phyloP scores from a whole-genome alignment of 1,140 invertebrate species.

The Bombyx mori region ASM3026992v2 NC_085119.1:9668001-9668500 shows the following conservation, averaged over 20 bases:
- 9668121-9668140: neutral
- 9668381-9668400: constrained; percentile 95
- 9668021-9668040: constrained; percentile 25
- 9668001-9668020: constrained; percentile 43
- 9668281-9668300: constrained; percentile 98
- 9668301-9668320: constrained; percentile 92
- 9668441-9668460: too few relatives aligned
- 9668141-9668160: neutral
- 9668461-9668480: too few relatives aligned
- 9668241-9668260: constrained; percentile 29
- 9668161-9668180: neutral
- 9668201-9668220: constrained; percentile 34
- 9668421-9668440: neutral
- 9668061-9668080: constrained; percentile 33
- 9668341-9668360: constrained; percentile 95
- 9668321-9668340: constrained; percentile 95
- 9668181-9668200: neutral
- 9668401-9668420: constrained; percentile 49
- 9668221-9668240: constrained; percentile 24
- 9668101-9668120: neutral
- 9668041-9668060: constrained; percentile 19
- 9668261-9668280: constrained; percentile 80
- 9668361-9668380: constrained; percentile 96
- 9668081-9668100: constrained; percentile 1
- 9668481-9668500: too few relatives aligned